Evolutionary conservation across 2,113 vertebrate genomes (phyloP).

Genomic region (Microcebus griseorufus): DNA sequence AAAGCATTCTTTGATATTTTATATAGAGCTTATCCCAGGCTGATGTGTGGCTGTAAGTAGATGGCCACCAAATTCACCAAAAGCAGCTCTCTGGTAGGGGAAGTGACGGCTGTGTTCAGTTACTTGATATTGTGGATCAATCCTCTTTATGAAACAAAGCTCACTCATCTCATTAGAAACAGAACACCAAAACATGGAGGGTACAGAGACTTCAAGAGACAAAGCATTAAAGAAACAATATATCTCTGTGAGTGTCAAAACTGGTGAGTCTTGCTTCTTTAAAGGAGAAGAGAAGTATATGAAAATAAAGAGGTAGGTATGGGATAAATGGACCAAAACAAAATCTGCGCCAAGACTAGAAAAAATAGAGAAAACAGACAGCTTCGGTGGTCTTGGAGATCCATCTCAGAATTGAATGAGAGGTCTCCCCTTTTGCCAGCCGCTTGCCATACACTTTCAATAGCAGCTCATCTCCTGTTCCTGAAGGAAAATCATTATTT

Average conservation of each 20-base stretch:
- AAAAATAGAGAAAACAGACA: not conserved
- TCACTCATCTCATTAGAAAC: slow-evolving; percentile 31
- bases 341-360: not conserved
- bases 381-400: not conserved
- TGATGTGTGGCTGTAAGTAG: not conserved
- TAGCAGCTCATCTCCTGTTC: not conserved
- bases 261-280: not conserved
- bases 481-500: not conserved
- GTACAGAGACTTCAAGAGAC: not conserved
- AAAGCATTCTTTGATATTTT: not conserved
- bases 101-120: not conserved
- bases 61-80: not conserved
- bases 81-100: not conserved
- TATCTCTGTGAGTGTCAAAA: not conserved
- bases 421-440: not conserved
- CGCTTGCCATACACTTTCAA: not conserved
- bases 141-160: slow-evolving; percentile 1
- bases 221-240: slow-evolving; percentile 18
- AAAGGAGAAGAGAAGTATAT: not conserved
- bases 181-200: not conserved
- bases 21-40: not conserved
- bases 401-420: not conserved
- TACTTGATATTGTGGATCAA: not conserved
- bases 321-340: not conserved
- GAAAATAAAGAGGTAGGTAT: slow-evolving; percentile 15